phyloP scores from a whole-genome alignment of 1,140 invertebrate species.

The Leptinotarsa lineolata region DNA sequence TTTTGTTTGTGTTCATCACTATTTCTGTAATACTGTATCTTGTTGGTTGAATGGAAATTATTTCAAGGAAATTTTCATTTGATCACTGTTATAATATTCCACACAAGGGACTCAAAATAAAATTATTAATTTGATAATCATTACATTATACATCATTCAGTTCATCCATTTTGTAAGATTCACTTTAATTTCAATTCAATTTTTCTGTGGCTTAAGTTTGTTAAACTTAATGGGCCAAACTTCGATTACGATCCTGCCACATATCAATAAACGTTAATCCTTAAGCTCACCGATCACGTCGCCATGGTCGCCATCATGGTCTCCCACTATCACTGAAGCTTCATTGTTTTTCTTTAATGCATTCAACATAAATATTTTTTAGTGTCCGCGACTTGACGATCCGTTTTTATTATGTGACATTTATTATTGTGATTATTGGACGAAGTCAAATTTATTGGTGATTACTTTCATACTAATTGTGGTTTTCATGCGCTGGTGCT shows the following conservation, averaged over 20 bases:
- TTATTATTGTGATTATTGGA: conserved; percentile 14
- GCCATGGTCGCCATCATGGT: conserved; percentile 16
- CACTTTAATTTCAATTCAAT: no score
- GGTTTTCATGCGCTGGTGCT: background rate
- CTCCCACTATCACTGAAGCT: conserved; percentile 13
- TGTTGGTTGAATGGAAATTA: no score
- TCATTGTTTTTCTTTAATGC: conserved; percentile 25
- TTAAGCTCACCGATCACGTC: conserved; percentile 20
- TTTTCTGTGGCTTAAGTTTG: no score
- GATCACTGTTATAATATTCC: no score
- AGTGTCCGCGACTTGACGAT: conserved; percentile 6
- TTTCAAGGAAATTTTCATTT: no score
- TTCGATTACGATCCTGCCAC: background rate
- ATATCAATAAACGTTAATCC: background rate
- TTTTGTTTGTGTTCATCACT: no score
- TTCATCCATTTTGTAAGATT: no score
- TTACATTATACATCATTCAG: no score
- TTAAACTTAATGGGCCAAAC: no score
- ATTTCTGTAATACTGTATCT: no score
- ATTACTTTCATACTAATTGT: conserved; percentile 1
- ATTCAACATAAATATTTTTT: conserved; percentile 24
- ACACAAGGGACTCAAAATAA: no score
- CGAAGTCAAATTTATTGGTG: background rate
- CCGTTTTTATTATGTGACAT: conserved; percentile 23
- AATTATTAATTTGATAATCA: no score